Conservation (phyloP, 2,113 vertebrate genomes). For the Symphodus melops region DNA sequence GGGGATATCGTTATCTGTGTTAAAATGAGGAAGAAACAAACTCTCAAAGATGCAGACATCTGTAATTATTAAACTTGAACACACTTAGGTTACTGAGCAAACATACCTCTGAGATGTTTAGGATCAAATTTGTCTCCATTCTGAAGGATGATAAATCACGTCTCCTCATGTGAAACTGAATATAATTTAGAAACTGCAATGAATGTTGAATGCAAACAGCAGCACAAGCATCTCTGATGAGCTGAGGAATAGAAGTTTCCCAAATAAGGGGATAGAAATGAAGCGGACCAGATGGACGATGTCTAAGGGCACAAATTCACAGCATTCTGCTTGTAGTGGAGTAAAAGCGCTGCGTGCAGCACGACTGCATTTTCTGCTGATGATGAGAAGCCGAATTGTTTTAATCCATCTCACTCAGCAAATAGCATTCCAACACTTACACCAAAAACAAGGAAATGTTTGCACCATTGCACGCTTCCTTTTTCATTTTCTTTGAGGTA, state of each 20-base stretch:
- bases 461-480: neutral
- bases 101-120: no score
- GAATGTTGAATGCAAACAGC: neutral
- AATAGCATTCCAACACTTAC: constrained; percentile 14
- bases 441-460: neutral
- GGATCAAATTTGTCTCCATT: no score
- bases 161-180: no score
- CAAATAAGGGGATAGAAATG: constrained; percentile 19
- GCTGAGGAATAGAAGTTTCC: constrained; percentile 4
- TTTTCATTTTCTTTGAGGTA: neutral
- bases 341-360: constrained; percentile 41
- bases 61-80: no score
- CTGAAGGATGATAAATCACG: no score
- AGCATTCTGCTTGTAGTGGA: constrained; percentile 40
- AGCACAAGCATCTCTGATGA: neutral
- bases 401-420: constrained; percentile 54
- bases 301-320: constrained; percentile 53
- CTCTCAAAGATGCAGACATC: no score
- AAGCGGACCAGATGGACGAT: constrained; percentile 60
- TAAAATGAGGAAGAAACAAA: no score
- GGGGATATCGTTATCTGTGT: no score
- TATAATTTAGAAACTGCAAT: no score
- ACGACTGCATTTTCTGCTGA: constrained; percentile 55
- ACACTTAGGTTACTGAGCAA: no score
- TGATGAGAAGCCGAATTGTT: constrained; percentile 44